A percentile compares a stretch with the other conserved stretches of the same genome.
Evolutionary conservation across 2,113 vertebrate species (phyloP).

Genomic region (Ceyx cyanopectus): DNA sequence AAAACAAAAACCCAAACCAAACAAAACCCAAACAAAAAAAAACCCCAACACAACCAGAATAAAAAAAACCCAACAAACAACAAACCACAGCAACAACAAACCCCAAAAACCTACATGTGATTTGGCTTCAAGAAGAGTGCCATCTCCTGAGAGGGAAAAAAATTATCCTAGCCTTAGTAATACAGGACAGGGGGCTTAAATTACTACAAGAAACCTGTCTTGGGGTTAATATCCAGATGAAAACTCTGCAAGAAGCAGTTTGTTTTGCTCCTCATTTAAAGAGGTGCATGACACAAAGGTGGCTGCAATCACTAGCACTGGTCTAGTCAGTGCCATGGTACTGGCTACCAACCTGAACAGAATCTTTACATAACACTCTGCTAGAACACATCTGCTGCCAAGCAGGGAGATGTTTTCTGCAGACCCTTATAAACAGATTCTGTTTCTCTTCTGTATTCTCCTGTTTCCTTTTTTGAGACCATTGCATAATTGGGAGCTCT

Average conservation of each 20-base stretch:
- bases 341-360: not conserved
- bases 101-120: not conserved
- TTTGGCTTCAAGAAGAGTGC: not conserved
- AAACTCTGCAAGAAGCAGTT: not conserved
- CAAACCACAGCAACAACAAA: no score
- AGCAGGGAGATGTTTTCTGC: conserved; percentile 35
- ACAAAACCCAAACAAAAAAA: not conserved
- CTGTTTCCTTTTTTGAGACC: conserved; percentile 64
- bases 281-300: not conserved
- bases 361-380: conserved; percentile 22
- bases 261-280: not conserved
- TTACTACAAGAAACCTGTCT: not conserved
- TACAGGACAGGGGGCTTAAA: not conserved
- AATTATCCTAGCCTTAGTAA: not conserved
- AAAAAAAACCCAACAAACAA: no score
- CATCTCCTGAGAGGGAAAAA: not conserved
- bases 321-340: not conserved
- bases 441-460: not conserved
- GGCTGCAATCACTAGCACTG: not conserved
- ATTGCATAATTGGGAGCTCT: conserved; percentile 65
- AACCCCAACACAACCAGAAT: not conserved
- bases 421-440: conserved; percentile 63
- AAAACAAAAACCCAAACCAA: not conserved
- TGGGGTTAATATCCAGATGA: not conserved
- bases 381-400: conserved; percentile 41